Conservation (phyloP, 2,888 invertebrate genomes). For the Eledone cirrhosa region DNA sequence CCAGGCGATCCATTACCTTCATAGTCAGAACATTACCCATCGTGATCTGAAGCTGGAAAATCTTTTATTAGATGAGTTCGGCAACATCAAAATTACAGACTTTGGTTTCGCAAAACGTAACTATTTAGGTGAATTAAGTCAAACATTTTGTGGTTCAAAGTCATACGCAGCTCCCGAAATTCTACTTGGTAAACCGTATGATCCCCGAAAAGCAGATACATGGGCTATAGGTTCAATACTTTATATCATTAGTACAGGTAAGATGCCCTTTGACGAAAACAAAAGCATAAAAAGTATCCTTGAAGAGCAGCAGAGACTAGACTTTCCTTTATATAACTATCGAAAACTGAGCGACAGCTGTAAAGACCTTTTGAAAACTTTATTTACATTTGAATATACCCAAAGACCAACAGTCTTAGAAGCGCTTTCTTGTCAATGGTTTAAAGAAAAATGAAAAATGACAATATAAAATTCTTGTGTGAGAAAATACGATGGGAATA, state of each 20-base stretch:
- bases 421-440: conserved; percentile 27
- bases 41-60: conserved; percentile 73
- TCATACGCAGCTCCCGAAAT: conserved; percentile 65
- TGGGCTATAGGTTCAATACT: conserved; percentile 66
- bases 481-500: too few relatives aligned
- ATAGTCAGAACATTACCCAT: conserved; percentile 1
- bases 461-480: too few relatives aligned
- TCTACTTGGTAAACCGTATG: conserved; percentile 66
- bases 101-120: conserved; percentile 79
- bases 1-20: conserved; percentile 45
- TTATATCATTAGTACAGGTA: conserved; percentile 62
- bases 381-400: conserved; percentile 40
- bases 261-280: conserved; percentile 66
- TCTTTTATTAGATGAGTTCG: conserved; percentile 69
- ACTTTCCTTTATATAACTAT: conserved; percentile 37
- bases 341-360: conserved; percentile 32
- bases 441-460: neutral
- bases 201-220: conserved; percentile 63
- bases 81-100: conserved; percentile 84
- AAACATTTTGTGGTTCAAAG: conserved; percentile 68
- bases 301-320: conserved; percentile 41
- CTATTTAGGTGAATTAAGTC: conserved; percentile 44
- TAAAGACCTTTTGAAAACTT: conserved; percentile 37
- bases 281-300: conserved; percentile 46
- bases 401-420: conserved; percentile 34